Evolutionary conservation across 2,888 invertebrate species (phyloP), one percentile per base, ranked within the genome.

Genomic region (Andrena dorsata): DNA sequence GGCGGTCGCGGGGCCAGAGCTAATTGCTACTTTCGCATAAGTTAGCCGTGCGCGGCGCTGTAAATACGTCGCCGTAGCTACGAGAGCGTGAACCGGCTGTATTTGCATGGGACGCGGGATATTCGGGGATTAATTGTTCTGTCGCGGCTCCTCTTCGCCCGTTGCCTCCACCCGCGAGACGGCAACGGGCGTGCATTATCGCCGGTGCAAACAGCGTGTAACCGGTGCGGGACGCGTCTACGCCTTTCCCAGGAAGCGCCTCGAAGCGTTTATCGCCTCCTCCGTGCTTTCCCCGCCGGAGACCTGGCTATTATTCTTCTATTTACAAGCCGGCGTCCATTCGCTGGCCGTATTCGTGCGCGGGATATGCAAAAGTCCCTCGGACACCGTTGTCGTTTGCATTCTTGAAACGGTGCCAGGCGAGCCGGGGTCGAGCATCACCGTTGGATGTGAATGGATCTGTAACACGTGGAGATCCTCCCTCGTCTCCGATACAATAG

Each of bases 11-110:
- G 64, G 80, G 82, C 74, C 70, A 58, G 66, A 63, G 87, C 64
- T 88, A 88, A 88, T 88, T 87, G 81, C 75, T 73, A 69, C 75
- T 68, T 76, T 87, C 78, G 82, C 77, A 72, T 80, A 85, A 82
- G 83, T 88, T 70, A 78, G 65, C 77, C 75, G 70, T 63, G 20
- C 83, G 47, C 63, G 47, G 71, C 68, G 74, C 69, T 74, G 71
- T 78, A 82, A 86, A 72, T 85, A 85, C 76, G 60, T 78, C 85
- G 64, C 32, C 65, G 87, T 72, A 60, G 26, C 69, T 83, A 83
- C 63, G 83, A 66, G 83, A 83, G 75, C 83, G 83, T 83, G 83
- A 83, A 83, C 69, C 58, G 63, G 47, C 30, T 13, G 51, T 71
- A 83, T 83, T 83, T 83, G 83, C 83, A 83, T 83, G 79, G 13